Percentiles rank a stretch among this genome's conserved stretches.
Evolutionary conservation across 2,113 vertebrate species (phyloP).

Genomic region (Aphelocoma coerulescens): DNA sequence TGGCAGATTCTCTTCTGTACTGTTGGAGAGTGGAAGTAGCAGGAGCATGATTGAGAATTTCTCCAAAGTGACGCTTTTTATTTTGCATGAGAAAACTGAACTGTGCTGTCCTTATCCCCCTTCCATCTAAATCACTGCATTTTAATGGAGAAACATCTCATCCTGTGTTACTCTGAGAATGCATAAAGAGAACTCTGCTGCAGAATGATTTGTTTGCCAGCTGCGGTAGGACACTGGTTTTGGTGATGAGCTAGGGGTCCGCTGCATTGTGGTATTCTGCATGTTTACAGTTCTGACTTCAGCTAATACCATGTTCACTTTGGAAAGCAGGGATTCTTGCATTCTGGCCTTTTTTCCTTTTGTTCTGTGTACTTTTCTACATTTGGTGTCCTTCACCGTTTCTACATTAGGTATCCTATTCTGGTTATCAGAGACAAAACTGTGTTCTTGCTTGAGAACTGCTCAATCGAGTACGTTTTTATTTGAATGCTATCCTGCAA

Average conservation of each 20-base stretch:
- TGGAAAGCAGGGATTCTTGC: neutral
- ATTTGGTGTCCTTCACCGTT: neutral
- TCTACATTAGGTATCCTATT: neutral
- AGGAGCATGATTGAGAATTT: neutral
- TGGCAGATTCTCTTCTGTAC: neutral
- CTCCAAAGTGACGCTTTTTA: neutral
- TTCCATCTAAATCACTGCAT: neutral
- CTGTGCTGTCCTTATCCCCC: neutral
- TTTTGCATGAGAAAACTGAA: neutral
- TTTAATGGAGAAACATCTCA: neutral
- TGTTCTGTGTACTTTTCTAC: neutral
- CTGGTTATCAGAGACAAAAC: neutral
- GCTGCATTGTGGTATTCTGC: neutral
- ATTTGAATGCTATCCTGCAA: neutral
- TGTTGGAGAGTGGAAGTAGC: neutral
- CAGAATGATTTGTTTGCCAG: neutral
- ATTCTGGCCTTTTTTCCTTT: neutral
- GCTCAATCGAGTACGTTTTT: neutral
- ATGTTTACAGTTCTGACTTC: neutral
- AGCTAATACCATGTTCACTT: neutral
- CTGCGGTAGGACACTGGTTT: neutral
- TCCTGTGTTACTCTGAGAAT: neutral
- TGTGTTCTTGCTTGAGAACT: neutral
- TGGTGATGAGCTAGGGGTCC: neutral
- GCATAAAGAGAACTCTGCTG: neutral